Evolutionary conservation across 2,113 vertebrate species (phyloP).

Genomic region (Clupea harengus): DNA sequence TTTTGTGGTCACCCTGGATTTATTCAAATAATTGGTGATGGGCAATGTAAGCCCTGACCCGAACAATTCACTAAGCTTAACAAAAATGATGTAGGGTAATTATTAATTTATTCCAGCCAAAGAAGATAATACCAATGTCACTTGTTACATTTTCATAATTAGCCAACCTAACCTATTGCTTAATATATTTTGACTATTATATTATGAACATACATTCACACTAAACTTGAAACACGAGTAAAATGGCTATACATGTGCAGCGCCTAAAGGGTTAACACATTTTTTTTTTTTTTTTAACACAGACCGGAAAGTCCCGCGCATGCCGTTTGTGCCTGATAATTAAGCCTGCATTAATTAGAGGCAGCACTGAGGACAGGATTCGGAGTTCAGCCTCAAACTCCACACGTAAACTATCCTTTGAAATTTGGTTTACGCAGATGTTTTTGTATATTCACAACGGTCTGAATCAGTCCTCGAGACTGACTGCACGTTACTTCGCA

Average conservation of each 20-base stretch:
- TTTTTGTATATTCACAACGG: no score
- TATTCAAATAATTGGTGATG: not conserved
- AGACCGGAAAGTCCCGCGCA: conserved; percentile 70
- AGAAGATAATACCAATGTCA: not conserved
- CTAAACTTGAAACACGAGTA: not conserved
- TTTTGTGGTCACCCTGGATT: not conserved
- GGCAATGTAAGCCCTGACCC: not conserved
- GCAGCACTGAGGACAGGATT: conserved; percentile 44
- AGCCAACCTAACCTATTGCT: no score
- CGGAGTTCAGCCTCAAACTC: conserved; percentile 34
- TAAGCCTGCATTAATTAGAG: conserved; percentile 73
- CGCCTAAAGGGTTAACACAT: conserved; percentile 59
- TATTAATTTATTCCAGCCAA: not conserved
- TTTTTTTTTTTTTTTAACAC: conserved; percentile 21
- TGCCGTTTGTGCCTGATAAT: conserved; percentile 67
- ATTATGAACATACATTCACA: not conserved
- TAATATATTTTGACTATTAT: no score
- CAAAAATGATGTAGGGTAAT: not conserved
- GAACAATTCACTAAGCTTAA: no score
- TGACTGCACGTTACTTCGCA: not conserved
- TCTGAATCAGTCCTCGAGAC: not conserved
- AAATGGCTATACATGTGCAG: not conserved
- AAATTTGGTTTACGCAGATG: not conserved
- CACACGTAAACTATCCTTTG: conserved; percentile 48
- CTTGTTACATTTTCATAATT: not conserved